A percentile compares a stretch with the other conserved stretches of the same genome.
phyloP scores from a whole-genome alignment of 1,140 invertebrate genomes.

The Drosophila sucinea region DNA sequence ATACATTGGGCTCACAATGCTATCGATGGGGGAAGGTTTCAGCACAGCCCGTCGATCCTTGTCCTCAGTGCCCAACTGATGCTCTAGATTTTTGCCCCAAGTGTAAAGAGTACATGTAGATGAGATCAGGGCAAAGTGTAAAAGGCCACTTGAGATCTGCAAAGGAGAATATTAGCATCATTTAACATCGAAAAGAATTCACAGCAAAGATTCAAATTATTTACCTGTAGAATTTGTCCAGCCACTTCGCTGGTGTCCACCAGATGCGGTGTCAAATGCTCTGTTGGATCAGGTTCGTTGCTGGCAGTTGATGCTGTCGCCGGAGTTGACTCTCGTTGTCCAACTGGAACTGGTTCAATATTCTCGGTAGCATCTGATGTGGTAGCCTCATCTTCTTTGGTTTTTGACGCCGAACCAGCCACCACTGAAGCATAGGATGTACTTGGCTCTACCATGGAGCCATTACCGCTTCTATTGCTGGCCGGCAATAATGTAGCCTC shows the following conservation, averaged over 20 bases:
- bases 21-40: conserved; percentile 78
- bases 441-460: conserved; percentile 54
- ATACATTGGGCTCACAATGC: conserved; percentile 82
- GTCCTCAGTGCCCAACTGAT: conserved; percentile 86
- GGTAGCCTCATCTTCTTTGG: conserved; percentile 61
- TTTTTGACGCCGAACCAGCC: conserved; percentile 58
- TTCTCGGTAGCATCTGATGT: conserved; percentile 55
- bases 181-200: neutral
- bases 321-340: conserved; percentile 15
- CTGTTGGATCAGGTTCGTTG: conserved; percentile 70
- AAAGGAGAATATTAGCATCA: neutral
- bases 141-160: conserved; percentile 86
- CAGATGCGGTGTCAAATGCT: conserved; percentile 85
- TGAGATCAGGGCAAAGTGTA: conserved; percentile 86
- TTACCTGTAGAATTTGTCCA: conserved; percentile 85
- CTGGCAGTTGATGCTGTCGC: conserved; percentile 1
- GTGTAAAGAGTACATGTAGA: conserved; percentile 86
- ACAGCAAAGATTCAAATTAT: no score
- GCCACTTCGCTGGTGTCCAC: conserved; percentile 86
- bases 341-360: conserved; percentile 18
- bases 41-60: conserved; percentile 84
- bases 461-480: conserved; percentile 23
- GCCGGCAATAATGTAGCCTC: conserved; percentile 66
- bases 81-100: conserved; percentile 88
- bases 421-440: conserved; percentile 71